A percentile compares a stretch with the other conserved stretches of the same genome.
phyloP scores from a whole-genome alignment of 92 coral and sea anemone genomes.

The Parazoanthus darwini region DNA sequence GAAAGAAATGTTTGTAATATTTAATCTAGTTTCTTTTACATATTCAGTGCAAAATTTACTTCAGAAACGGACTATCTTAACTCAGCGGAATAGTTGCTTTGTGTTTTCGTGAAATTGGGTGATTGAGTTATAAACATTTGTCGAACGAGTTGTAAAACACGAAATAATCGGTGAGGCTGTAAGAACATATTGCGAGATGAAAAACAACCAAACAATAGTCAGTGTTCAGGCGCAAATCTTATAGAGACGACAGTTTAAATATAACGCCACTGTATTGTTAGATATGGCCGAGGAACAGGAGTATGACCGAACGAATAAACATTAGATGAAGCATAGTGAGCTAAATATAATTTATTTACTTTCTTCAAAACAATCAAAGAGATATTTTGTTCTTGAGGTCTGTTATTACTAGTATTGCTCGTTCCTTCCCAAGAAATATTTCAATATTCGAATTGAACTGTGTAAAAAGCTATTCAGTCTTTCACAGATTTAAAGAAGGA shows the following conservation, averaged over 20 bases:
- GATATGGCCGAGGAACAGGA: not conserved
- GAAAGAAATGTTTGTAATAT: not conserved
- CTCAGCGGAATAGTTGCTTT: not conserved
- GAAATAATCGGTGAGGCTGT: not conserved
- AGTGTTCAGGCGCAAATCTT: not conserved
- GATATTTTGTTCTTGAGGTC: not conserved
- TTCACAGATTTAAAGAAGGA: not conserved
- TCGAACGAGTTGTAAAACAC: not conserved
- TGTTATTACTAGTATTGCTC: too few species aligned
- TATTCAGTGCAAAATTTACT: too few species aligned
- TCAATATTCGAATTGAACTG: not conserved
- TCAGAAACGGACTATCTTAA: not conserved
- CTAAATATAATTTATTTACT: not conserved
- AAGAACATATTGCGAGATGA: not conserved
- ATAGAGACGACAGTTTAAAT: not conserved
- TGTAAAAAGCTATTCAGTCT: not conserved
- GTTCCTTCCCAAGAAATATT: not conserved
- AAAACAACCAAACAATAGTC: not conserved
- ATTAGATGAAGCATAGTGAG: not conserved
- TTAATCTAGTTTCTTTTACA: too few species aligned
- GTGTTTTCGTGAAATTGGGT: not conserved
- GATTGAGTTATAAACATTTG: not conserved
- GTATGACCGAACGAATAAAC: not conserved
- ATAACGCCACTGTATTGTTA: not conserved
- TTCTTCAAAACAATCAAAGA: not conserved